Evolutionary conservation across 2,888 invertebrate genomes (phyloP).

Genomic region (Platycheirus albimanus): DNA sequence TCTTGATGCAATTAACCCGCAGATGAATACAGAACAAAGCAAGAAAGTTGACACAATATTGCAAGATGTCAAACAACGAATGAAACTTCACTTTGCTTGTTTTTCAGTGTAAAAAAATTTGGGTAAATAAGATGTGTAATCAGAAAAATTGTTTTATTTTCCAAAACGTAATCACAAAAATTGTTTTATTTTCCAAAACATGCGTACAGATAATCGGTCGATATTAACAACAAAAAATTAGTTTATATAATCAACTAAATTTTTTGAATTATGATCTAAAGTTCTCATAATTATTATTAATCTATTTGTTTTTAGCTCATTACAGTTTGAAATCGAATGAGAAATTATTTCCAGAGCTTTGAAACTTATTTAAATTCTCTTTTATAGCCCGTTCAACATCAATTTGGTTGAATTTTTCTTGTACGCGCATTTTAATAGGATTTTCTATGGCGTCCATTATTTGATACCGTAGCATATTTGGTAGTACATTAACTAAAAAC

Average conservation of each 20-base stretch:
- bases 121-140: too few relatives aligned
- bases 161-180: too few relatives aligned
- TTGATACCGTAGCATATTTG: constrained; percentile 93
- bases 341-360: constrained; percentile 82
- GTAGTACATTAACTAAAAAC: constrained; percentile 90
- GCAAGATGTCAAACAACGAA: constrained; percentile 85
- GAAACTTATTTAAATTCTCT: constrained; percentile 87
- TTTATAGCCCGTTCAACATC: constrained; percentile 90
- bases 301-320: constrained; percentile 12
- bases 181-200: too few relatives aligned
- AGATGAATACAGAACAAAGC: constrained; percentile 86
- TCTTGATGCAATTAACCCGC: constrained; percentile 88
- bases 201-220: too few relatives aligned
- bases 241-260: too few relatives aligned
- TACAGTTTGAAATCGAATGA: constrained; percentile 79
- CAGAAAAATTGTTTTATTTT: too few relatives aligned
- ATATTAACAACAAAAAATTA: too few relatives aligned
- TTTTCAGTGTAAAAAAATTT: too few relatives aligned
- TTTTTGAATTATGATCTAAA: too few relatives aligned
- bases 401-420: constrained; percentile 87
- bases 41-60: constrained; percentile 86
- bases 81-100: constrained; percentile 88
- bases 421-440: constrained; percentile 88
- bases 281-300: too few relatives aligned
- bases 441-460: constrained; percentile 93